Conservation (phyloP, 2,113 vertebrate genomes). For the Alouatta palliata region DNA sequence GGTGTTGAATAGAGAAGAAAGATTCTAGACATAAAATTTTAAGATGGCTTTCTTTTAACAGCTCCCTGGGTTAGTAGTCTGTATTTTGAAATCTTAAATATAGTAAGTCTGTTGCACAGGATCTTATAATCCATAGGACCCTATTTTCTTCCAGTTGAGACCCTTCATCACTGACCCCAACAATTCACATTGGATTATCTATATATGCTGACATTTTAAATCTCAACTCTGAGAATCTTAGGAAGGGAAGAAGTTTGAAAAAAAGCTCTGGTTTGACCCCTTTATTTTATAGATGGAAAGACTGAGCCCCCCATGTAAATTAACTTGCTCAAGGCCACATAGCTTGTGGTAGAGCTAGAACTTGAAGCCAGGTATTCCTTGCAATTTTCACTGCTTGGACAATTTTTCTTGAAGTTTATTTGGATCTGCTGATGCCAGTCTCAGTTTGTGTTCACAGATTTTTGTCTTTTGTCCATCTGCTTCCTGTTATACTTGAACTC, state of each 20-base stretch:
- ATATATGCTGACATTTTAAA: neutral
- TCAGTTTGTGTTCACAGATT: neutral
- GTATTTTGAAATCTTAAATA: neutral
- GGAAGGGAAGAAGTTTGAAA: neutral
- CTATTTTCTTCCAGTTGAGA: conserved; percentile 13
- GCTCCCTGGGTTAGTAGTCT: neutral
- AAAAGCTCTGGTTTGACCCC: neutral
- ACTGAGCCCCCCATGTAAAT: neutral
- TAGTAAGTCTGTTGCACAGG: neutral
- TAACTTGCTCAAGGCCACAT: neutral
- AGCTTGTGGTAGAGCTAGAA: neutral
- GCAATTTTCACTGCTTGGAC: neutral
- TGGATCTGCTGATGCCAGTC: neutral
- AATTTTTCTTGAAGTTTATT: neutral
- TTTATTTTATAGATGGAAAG: neutral
- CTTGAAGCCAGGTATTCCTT: neutral
- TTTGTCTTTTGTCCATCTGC: neutral
- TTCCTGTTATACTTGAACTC: neutral
- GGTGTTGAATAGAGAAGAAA: neutral
- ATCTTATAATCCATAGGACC: neutral
- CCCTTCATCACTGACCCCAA: neutral
- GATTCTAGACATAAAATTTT: neutral
- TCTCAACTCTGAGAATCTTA: conserved; percentile 2
- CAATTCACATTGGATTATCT: neutral
- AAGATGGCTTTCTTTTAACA: neutral